Evolutionary conservation across 2,113 vertebrate genomes (phyloP), one percentile per base, ranked within the genome.

Genomic region (Pelecanoides urinatrix): DNA sequence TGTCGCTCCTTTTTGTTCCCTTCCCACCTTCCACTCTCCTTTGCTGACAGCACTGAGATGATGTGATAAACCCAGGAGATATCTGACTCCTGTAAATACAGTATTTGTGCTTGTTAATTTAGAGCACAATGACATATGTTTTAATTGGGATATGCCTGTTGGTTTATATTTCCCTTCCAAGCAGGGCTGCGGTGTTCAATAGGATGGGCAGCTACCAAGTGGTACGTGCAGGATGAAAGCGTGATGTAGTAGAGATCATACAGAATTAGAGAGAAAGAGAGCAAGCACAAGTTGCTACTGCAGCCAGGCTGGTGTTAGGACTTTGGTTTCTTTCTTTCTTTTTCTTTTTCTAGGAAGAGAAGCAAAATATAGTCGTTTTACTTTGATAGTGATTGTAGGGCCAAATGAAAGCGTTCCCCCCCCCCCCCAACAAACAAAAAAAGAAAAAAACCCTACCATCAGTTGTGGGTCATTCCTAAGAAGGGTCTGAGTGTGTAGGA

Each of bases 381-480:
- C 11, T 55, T 56, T 47, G 59, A 4, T 30, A 22, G 45, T 13
- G 10, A 30, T 83, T 21, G 5, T 67, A 49, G 29, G 26, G 30
- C 5, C 18, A 32, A 52, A 36, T 49, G 10, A 52, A 86, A 55
- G 66, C 55, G 22, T 76, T 42, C 5, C 10, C 4, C 29, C 25
- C 17, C 38, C 5, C 10, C 4, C 29, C 25, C 17, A 2, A 18
- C 22, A 34, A 42, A 15, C 7, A 27, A 23, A 5, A 23, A 5
- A 36, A 44, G 13, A 2, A 10, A 15, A 34, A n/a, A 26, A 27
- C 18, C 10, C 2, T 4, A 22, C 8, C 8, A 0, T 63, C 34
- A 63, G 21, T 29, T 47, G 42, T 36, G 36, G 23, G n/a, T 34
- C 16, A 20, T 47, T 42, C 8, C 9, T 45, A 30, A 59, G 45